phyloP scores from a whole-genome alignment of 2,113 vertebrate species.

The Sphyrna mokarran region DNA sequence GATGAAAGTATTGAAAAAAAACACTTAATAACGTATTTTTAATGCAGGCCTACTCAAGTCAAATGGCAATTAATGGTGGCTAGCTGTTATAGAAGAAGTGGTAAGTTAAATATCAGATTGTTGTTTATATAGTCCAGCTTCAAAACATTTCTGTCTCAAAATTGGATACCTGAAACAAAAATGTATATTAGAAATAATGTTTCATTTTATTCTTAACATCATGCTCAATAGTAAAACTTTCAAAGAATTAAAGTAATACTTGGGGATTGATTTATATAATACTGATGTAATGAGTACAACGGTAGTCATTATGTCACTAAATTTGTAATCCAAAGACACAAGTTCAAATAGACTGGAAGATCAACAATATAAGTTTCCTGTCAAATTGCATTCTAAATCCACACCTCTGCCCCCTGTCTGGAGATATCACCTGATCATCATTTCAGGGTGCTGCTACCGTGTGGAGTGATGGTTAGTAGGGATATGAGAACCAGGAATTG shows the following conservation, averaged over 20 bases:
- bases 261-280: neutral
- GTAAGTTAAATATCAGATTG: constrained; percentile 50
- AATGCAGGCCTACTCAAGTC: constrained; percentile 72
- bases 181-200: neutral
- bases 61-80: constrained; percentile 93
- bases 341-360: too few species aligned
- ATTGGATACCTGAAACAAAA: neutral
- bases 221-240: neutral
- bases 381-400: too few species aligned
- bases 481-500: too few species aligned
- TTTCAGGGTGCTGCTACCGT: too few species aligned
- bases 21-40: constrained; percentile 34
- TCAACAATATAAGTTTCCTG: too few species aligned
- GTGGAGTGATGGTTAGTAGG: too few species aligned
- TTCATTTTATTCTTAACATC: neutral
- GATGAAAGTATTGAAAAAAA: neutral
- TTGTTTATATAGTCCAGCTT: constrained; percentile 15
- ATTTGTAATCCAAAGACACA: neutral
- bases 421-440: too few species aligned
- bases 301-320: neutral
- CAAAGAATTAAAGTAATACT: neutral
- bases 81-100: constrained; percentile 87
- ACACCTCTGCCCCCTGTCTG: too few species aligned
- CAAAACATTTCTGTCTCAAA: neutral
- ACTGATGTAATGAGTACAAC: neutral